Percentiles rank a stretch among this genome's conserved stretches.
Conservation (phyloP, 2,888 invertebrate genomes). For the Synergus itoensis region DNA sequence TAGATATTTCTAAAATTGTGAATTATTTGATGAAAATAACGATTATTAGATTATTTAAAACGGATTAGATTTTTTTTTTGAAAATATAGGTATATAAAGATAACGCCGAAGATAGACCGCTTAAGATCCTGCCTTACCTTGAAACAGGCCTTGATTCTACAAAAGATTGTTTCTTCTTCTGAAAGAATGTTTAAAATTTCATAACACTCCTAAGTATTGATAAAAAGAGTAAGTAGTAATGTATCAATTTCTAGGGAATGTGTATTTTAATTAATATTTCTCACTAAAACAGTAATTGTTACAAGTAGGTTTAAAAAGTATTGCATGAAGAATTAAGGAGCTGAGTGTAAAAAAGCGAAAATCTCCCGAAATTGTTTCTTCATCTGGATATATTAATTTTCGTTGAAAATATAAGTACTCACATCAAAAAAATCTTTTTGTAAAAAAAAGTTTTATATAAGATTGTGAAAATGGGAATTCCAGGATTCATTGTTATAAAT, state of each 20-base stretch:
- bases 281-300: background rate
- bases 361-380: background rate
- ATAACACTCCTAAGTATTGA: background rate
- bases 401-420: background rate
- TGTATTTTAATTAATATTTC: conserved; percentile 23
- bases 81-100: background rate
- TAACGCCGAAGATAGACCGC: conserved; percentile 26
- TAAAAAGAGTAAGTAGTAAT: background rate
- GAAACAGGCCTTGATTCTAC: conserved; percentile 11
- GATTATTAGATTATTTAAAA: background rate
- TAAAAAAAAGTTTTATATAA: background rate
- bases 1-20: background rate
- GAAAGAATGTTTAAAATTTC: background rate
- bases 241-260: background rate
- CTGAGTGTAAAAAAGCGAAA: background rate
- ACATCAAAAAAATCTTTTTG: background rate
- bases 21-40: background rate
- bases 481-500: conserved; percentile 6
- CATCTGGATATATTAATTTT: background rate
- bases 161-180: conserved; percentile 19
- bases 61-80: background rate
- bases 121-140: conserved; percentile 19
- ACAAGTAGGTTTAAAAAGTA: background rate
- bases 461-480: background rate
- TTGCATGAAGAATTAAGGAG: background rate